Base-by-base conservation (phyloP, 2,888 invertebrate genomes). In the Scaptomyza flava region DNA sequence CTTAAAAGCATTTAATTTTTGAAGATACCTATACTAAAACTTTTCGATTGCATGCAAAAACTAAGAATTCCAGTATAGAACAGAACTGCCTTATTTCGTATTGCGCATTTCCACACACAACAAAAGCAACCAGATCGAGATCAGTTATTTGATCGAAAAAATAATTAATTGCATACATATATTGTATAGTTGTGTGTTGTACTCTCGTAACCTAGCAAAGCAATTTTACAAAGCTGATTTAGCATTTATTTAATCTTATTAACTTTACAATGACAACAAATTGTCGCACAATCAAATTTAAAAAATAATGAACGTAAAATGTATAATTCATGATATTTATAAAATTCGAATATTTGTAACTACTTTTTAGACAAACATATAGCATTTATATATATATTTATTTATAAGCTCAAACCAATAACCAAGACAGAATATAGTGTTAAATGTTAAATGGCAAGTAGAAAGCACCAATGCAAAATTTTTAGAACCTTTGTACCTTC, bases 231-330 rank as follows among this genome's bases (percentile, higher is more conserved):
- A 75, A 69, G 75, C 86, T 76, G 69, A 78, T 66, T 69, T 73
- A 73, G 80, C 80, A 82, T 73, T 80, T 85, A 80, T 57, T 66
- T 70, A 63, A 66, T 61, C 66, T 74, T 76, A 67, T 54, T 52
- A 64, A 77, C 54, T 74, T 52, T 54, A 67, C 59, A 72, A 51
- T 52, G 63, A 65, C 62, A 72, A 69, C 46, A 72, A 80, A 73
- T 47, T 82, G 83, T 77, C 83, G 82, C 82, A 82, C 82, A 82
- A 82, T 82, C 86, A 83, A 63, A 66, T 72, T 77, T 63, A 68
- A 58, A 58, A 48, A 52, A 36, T 14, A 31, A 36, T 23, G 43
- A 36, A n/a, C 36, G 34, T 54, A 56, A 68, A 56, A 46, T 60
- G 31, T 46, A 65, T 67, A 68, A 69, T 67, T 75, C 51, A 62